Conservation (phyloP, 2,113 vertebrate species). For the Ardeotis arabs region DNA sequence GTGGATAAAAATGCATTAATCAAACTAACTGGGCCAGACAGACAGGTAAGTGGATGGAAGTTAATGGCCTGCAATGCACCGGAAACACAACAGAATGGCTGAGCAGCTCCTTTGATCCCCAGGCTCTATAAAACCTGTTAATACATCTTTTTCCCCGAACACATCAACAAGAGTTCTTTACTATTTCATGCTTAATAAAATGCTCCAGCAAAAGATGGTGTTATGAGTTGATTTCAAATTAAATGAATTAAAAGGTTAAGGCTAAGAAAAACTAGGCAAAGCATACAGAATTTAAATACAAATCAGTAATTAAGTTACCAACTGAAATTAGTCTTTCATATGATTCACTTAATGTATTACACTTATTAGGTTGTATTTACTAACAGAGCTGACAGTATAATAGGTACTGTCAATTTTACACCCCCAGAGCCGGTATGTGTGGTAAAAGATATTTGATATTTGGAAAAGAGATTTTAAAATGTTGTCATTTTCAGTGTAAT, state of each 20-base stretch:
- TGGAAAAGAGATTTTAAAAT: neutral
- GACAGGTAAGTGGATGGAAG: neutral
- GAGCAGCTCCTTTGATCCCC: neutral
- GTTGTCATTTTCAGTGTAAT: constrained; percentile 6
- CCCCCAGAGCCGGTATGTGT: neutral
- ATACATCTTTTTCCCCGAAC: neutral
- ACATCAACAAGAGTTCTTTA: neutral
- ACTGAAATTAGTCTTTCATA: neutral
- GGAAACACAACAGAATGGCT: neutral
- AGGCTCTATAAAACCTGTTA: neutral
- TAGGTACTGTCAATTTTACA: neutral
- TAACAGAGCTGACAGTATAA: neutral
- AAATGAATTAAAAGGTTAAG: neutral
- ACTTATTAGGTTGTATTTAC: neutral
- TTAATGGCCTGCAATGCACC: neutral
- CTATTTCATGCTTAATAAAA: neutral
- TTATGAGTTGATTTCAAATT: neutral
- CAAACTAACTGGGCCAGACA: neutral
- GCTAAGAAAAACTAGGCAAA: neutral
- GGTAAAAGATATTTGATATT: neutral
- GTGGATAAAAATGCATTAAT: neutral
- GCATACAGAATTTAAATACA: constrained; percentile 8
- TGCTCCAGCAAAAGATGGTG: neutral
- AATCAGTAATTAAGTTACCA: constrained; percentile 13
- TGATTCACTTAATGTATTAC: neutral